These are phyloP conservation scores for Neoseiulus cucumeris DNA, from an alignment of 1,140 invertebrate species.

Conservation along the genomic window DNA sequence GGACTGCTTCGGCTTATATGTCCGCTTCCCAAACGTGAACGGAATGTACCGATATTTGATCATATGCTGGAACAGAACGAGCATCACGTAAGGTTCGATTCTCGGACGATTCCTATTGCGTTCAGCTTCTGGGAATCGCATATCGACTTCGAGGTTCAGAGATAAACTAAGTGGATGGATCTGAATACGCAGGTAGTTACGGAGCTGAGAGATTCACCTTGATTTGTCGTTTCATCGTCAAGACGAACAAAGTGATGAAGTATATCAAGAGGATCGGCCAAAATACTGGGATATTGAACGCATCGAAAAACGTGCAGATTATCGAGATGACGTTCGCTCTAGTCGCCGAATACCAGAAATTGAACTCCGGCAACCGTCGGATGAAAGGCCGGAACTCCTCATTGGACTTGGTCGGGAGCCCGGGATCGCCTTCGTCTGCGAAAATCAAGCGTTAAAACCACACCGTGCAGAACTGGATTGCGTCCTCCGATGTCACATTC, in stretches of 20 bases:
- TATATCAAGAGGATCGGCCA: conserved; percentile 99
- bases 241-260: conserved; percentile 90
- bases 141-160: neutral
- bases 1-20: conserved; percentile 37
- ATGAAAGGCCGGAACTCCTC: conserved; percentile 99
- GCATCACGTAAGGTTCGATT: conserved; percentile 13
- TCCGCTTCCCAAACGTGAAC: conserved; percentile 91
- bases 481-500: no score
- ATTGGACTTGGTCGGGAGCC: conserved; percentile 74
- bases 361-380: conserved; percentile 90
- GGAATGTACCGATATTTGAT: conserved; percentile 96
- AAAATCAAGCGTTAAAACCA: no score
- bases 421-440: conserved; percentile 52
- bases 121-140: neutral
- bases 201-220: conserved; percentile 41
- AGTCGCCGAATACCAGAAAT: conserved; percentile 94
- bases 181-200: neutral
- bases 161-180: neutral
- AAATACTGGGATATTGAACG: conserved; percentile 97
- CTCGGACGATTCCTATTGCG: no score
- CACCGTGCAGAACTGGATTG: no score
- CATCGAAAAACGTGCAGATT: conserved; percentile 87
- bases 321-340: conserved; percentile 83
- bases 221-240: conserved; percentile 99
- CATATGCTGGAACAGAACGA: conserved; percentile 70